phyloP scores from a whole-genome alignment of 2,113 vertebrate species.

The Lipotes vexillifer region DNA sequence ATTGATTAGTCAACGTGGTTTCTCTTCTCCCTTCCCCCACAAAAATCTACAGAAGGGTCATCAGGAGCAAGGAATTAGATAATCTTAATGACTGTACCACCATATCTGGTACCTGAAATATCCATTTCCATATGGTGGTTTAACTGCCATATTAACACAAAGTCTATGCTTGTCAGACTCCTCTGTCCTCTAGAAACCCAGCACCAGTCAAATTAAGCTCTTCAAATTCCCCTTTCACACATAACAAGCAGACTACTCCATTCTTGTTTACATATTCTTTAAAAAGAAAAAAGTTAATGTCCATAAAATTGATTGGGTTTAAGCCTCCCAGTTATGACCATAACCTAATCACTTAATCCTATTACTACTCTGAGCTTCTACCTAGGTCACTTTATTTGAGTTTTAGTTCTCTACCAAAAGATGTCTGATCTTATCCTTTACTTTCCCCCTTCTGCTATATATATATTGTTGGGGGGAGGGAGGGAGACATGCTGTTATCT shows the following conservation, averaged over 20 bases:
- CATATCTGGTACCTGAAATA: not conserved
- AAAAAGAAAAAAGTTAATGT: not conserved
- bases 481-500: not conserved
- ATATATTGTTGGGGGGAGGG: not conserved
- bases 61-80: not conserved
- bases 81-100: not conserved
- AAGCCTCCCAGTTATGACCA: not conserved
- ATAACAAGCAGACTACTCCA: not conserved
- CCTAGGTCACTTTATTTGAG: not conserved
- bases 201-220: not conserved
- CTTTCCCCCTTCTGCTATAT: not conserved
- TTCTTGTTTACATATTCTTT: not conserved
- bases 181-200: not conserved
- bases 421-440: not conserved
- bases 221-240: not conserved
- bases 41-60: not conserved
- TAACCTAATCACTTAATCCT: not conserved
- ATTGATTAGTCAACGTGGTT: accelerated
- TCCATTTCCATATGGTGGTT: not conserved
- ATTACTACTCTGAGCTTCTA: not conserved
- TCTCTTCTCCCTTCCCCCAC: not conserved
- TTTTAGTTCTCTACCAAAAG: not conserved
- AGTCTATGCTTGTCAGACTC: not conserved
- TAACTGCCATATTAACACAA: not conserved
- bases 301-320: not conserved